Base-by-base conservation (phyloP, 2,113 vertebrate species). In the Pipa parva region DNA sequence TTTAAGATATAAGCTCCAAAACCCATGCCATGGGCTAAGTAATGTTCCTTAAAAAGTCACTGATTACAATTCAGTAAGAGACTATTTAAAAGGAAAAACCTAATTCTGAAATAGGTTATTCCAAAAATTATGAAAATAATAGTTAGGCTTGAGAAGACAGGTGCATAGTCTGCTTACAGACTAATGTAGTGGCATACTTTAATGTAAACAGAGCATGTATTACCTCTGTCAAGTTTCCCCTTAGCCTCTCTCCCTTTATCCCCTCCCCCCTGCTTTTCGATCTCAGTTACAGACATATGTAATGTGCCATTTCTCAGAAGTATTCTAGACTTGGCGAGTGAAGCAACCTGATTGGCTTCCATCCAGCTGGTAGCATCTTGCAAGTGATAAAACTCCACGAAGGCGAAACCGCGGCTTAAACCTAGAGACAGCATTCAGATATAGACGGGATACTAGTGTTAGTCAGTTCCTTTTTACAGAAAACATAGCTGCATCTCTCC, bases 361-460 rank as follows among this genome's bases (percentile, higher is more conserved):
- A 99, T 99, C 97, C 97, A 99, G 97, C 96, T 95, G 92, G 97
- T 97, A 97, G 97, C 94, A 97, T 98, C 97, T 97, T 99, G 97
- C 95, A 99, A 99, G 97, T 98, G 97, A 98, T 98, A 97, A 99
- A 99, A 99, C 95, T 99, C 97, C 97, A 99, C 94, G 95, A 99
- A 99, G 97, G 97, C 96, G 95, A 99, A 99, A 97, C 97, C 96
- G 94, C 97, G 95, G 97, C 97, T 99, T 98, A 98, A 95, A 99
- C 97, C 97, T 99, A 99, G 97, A 99, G 96, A 97, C 95, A 97
- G 97, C 97, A 99, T 99, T 99, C 97, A 99, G 93, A 99, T 99
- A 99, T 99, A 99, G 95, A 99, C 96, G 97, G 96, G 95, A 98
- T 90, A 91, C 93, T 97, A 84, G 96, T 98, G 97, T 99, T 99